Base-by-base conservation (phyloP, 2,888 invertebrate genomes). In the Atethmia centrago region DNA sequence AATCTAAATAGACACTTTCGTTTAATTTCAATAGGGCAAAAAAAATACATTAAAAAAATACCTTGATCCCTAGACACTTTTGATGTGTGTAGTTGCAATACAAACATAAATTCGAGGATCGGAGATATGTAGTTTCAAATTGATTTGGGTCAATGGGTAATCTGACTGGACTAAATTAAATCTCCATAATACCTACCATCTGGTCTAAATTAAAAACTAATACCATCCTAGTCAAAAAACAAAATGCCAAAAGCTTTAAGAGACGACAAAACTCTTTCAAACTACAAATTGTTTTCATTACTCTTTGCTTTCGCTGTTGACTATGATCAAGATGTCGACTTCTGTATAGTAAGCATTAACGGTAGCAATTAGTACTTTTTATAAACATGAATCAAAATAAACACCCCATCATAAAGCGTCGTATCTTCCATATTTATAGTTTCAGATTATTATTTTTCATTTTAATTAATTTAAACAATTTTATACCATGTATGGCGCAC, bases 391-490 rank as follows among this genome's bases (percentile, higher is more conserved):
- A 74, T 79, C 67, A 71, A 73, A 74, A 58, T 74, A 71, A 71
- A 68, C 28, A 49, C 45, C 66, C 31, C 51, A 62, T 74, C 61
- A 71, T 62, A 74, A 71, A 45, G 3, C 14, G 21, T 25, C 31
- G n/a, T 74, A 79, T 80, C 80, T 79, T 8, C 49, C 61, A 82
- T 80, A 71, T 82, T 67, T 59, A 83, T 63, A 69, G 69, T 83
- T 79, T 73, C 53, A 55, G 16, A 68, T 74, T 69, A 82, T 62
- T 69, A 82, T 66, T 75, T 71, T 74, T 69, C 62, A 80, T 84
- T 66, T 80, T 80, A 80, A 81, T 81, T 74, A 83, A 82, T 82
- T 75, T 75, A 61, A 80, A 84, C 2, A 83, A 83, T 81, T 81
- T 74, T 74, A 51, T n/a, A n/a, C n/a, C n/a, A n/a, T 25, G 45